Evolutionary conservation across 2,113 vertebrate species (phyloP).

Genomic region (Calonectris borealis): DNA sequence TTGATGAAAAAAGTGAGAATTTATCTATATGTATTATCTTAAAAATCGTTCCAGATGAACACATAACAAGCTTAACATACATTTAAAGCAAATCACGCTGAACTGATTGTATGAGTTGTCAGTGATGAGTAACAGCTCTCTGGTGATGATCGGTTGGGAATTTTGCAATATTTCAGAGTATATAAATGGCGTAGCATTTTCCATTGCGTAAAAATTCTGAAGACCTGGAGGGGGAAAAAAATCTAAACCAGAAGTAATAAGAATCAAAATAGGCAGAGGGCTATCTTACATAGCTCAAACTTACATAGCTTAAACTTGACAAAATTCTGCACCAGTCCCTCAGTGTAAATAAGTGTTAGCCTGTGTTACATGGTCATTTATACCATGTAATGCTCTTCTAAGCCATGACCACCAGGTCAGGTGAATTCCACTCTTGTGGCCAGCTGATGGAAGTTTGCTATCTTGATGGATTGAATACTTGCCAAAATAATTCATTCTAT

Average conservation of each 20-base stretch:
- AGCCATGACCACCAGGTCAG: not conserved
- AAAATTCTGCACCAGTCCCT: not conserved
- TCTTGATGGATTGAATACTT: not conserved
- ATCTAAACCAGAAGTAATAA: not conserved
- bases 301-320: not conserved
- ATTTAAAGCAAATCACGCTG: not conserved
- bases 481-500: not conserved
- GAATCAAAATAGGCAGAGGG: not conserved
- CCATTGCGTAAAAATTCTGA: not conserved
- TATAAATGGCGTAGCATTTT: not conserved
- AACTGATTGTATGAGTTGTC: not conserved
- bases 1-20: not conserved
- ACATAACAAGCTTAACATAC: not conserved
- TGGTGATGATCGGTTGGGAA: not conserved
- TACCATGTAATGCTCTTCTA: not conserved
- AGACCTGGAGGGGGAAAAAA: not conserved
- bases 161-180: accelerated
- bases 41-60: not conserved
- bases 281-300: not conserved
- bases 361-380: not conserved
- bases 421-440: not conserved
- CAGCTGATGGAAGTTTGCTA: not conserved
- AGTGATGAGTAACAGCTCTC: not conserved
- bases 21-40: not conserved
- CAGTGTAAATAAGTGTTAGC: not conserved